Base-by-base conservation (phyloP, 37 sponge, comb jelly and placozoan genomes). In the Geodia barretti region DNA sequence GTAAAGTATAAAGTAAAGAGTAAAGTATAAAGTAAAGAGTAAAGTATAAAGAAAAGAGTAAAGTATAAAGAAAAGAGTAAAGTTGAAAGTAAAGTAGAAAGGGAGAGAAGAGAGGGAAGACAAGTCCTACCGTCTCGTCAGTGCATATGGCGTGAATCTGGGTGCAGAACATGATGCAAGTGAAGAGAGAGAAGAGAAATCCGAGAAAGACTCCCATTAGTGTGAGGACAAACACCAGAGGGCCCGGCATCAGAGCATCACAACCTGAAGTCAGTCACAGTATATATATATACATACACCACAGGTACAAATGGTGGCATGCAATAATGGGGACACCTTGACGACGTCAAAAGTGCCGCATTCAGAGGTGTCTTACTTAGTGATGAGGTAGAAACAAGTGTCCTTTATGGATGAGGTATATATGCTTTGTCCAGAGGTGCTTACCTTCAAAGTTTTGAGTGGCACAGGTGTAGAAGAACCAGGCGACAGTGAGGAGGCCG, bases 141-240 rank as follows among this genome's bases (percentile, higher is more conserved):
- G 91, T 85, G n/a, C 72, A 71, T 35, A 98, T 98, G 69, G 97
- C 82, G 84, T 94, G 87, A 24, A 98, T 62, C 70, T 98, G 99
- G 29, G 97, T 90, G 60, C 89, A 87, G 86, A 93, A 98, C 99
- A 98, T 98, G 58, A 94, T 96, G 78, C 92, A 90, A 24, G 97
- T 96, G 79, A 98, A 98, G 19, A 98, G 84, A 23, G 89, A 92
- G 86, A 98, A 98, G 38, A 98, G 86, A 39, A 98, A 91, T 1
- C 92, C 95, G 81, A 94, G 95, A 74, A 98, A 94, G 42, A 94
- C 92, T 8, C 91, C 89, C 36, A 98, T 65, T 25, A 96, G 69
- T 14, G 90, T 92, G 23, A 96, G 77, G 29, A 98, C 77, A 81
- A 98, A 86, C 39, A 91, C 84, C 60, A 94, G 70, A 47, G 97